Evolutionary conservation across 2,113 vertebrate species (phyloP).

Genomic region (Chrysochloris asiatica): DNA sequence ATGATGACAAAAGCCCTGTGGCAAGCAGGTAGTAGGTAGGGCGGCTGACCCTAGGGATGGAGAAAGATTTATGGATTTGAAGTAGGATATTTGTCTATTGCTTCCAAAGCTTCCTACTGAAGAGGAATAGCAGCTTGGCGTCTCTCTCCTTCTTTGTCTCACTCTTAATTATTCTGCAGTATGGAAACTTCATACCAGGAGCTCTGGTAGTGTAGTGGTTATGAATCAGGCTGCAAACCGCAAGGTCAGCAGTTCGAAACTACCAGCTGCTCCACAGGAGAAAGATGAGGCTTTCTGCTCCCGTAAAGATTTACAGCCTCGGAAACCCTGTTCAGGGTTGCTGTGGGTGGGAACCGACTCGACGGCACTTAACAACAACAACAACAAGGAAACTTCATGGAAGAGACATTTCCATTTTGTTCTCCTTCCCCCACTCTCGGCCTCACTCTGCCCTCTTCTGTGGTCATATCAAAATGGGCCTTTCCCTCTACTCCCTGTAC

Average conservation of each 20-base stretch:
- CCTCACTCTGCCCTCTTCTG: background rate
- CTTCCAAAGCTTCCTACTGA: background rate
- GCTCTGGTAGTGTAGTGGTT: too few species aligned
- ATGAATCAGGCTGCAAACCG: too few species aligned
- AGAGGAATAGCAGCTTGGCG: background rate
- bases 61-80: background rate
- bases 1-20: background rate
- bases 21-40: background rate
- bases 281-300: too few species aligned
- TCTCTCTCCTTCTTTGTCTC: background rate
- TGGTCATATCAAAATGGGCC: background rate
- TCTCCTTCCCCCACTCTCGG: background rate
- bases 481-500: background rate
- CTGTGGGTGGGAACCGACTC: too few species aligned
- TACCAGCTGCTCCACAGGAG: too few species aligned
- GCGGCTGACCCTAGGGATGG: background rate
- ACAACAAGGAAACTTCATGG: too few species aligned
- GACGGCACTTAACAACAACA: too few species aligned
- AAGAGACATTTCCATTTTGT: too few species aligned
- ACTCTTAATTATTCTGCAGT: background rate
- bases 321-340: too few species aligned
- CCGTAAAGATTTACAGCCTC: too few species aligned
- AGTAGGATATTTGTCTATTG: rapidly evolving
- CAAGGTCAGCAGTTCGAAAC: too few species aligned
- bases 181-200: background rate